Evolutionary conservation across 2,113 vertebrate species (phyloP), one percentile per base, ranked within the genome.

Genomic region (Gallinago media): DNA sequence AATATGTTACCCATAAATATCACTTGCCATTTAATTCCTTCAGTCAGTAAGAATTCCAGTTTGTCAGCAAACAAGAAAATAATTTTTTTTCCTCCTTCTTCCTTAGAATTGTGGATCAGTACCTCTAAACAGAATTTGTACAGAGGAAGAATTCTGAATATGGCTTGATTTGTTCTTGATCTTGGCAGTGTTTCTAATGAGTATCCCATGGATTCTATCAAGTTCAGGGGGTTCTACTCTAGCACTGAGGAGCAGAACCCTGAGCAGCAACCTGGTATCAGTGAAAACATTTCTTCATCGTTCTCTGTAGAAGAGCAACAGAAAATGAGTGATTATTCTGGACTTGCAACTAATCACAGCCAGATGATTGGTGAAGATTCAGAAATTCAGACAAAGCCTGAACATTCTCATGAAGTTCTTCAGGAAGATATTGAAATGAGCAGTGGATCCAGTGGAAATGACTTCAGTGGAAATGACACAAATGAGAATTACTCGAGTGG

Each of bases 341-440:
- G 98, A 75, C 95, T 95, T 73, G n/a, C 88, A 14, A 92, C 80
- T 73, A 73, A 96, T 13, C 96, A 97, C 22, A 74, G 96, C 3
- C 94, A 98, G 83, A 96, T 98, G 31, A 94, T 98, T 31, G 98
- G 98, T 4, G 97, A 98, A 61, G 98, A 98, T 9, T 97, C 98
- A 49, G 98, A 98, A 94, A 98, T 98, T 76, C 95, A 96, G 15
- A 8, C 44, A 40, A 97, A 98, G 92, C 91, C 98, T 96, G 25
- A 97, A 95, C 54, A 97, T 34, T 72, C 89, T 89, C 95, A 3
- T 8, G 97, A 94, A 40, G 80, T 88, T 7, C 94, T 98, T 62
- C 99, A 98, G 31, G 99, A 99, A 76, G 99, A 99, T 11, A 97
- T 99, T 73, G 99, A 99, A 90, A 99, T 99, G 98, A 98, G 98